These are phyloP conservation scores for Riptortus pedestris DNA, from an alignment of 1,140 invertebrate species.

Conservation along the genomic window DNA sequence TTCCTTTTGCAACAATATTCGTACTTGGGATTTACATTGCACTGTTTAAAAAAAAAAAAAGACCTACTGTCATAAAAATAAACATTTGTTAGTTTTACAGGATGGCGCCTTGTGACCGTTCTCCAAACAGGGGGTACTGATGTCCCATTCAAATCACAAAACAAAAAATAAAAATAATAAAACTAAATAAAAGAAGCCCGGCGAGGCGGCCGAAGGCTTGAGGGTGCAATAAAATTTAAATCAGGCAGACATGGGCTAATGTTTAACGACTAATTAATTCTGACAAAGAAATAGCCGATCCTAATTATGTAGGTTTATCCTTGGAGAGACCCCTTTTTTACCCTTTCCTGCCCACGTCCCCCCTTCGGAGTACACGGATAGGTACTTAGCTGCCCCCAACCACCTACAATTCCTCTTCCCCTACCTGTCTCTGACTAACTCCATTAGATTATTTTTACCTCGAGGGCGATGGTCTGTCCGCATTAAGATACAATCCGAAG, in stretches of 20 bases:
- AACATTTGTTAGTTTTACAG: too few species aligned
- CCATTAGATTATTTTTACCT: too few species aligned
- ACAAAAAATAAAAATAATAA: not conserved
- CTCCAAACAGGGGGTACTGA: too few species aligned
- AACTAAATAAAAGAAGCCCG: not conserved
- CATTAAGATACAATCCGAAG: too few species aligned
- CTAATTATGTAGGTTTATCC: conserved; percentile 1
- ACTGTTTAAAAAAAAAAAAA: too few species aligned
- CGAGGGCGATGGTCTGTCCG: too few species aligned
- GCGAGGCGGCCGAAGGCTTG: too few species aligned
- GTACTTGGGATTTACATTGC: too few species aligned
- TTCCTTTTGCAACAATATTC: too few species aligned
- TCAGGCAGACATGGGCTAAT: not conserved
- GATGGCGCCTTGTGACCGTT: not conserved
- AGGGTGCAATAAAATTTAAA: conserved; percentile 13
- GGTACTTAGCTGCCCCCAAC: not conserved
- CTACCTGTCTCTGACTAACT: not conserved
- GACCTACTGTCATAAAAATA: too few species aligned
- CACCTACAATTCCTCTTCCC: not conserved
- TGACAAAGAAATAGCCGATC: not conserved
- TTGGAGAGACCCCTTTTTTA: not conserved
- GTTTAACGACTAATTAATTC: conserved; percentile 14
- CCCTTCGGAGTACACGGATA: conserved; percentile 1
- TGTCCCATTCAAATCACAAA: too few species aligned
- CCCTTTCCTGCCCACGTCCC: not conserved